Evolutionary conservation across 2,797 vertebrate species (phyloP), one percentile per base, ranked within the genome.

Genomic region (Emys orbicularis): DNA sequence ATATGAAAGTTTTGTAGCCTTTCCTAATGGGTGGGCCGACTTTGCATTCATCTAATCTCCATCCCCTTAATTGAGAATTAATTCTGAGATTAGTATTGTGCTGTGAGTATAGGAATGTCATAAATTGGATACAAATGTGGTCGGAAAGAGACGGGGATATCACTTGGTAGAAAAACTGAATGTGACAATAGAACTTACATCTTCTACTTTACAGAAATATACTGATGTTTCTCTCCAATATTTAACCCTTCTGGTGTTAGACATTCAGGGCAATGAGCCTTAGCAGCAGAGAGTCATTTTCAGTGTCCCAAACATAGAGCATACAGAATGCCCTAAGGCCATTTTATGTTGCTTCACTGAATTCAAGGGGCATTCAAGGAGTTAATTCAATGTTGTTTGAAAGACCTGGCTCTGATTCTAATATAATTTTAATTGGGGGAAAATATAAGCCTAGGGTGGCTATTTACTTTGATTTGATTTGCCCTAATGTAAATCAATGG

Each of bases 311-410:
- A 79, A 6, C 16, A 37, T 4, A 37, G 8, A 79, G 13, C 4
- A 12, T 27, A 1, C 12, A 80, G 15, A 16, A 4, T 8, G 23
- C 0, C 0, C 2, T 0, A 53, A 37, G 11, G n/a, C 2, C 59
- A 13, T 88, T 88, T 86, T 16, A 47, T 95, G 10, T 86, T 81
- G 5, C 21, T 18, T 91, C 13, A 10, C 25, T 61, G 12, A 8
- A 79, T 95, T 89, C 52, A 27, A 59, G 72, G 27, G 12, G 29
- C 29, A 2, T 49, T 90, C 47, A 59, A 68, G 21, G 34, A 79
- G 12, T 77, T 85, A 61, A 49, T 65, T 72, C 89, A 68, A 57
- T 27, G 12, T 74, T 77, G 16, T 81, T 83, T 90, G 83, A 91
- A 95, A 87, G 79, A 6, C 27, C 15, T 68, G 81, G 57, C 57